phyloP scores from a whole-genome alignment of 2,888 invertebrate species.

The Mesochorus sp. region DNA sequence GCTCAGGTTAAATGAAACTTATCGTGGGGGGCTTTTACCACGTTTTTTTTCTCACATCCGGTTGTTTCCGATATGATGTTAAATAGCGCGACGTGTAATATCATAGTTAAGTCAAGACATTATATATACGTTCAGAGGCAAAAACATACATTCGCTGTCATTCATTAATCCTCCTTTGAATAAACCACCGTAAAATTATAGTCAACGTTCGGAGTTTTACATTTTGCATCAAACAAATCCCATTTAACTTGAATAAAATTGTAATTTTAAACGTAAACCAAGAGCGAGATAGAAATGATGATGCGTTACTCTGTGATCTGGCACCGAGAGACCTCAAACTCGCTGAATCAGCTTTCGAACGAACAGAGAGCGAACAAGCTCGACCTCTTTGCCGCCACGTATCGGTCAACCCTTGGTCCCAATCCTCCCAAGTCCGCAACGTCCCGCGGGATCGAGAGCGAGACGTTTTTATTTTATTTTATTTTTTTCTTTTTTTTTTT shows the following conservation, averaged over 20 bases:
- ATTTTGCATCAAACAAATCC: too few relatives aligned
- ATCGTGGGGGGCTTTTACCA: too few relatives aligned
- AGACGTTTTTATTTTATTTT: too few relatives aligned
- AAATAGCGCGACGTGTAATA: not conserved
- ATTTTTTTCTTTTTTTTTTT: too few relatives aligned
- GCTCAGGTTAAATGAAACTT: slow-evolving; percentile 65
- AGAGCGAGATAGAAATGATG: slow-evolving; percentile 31
- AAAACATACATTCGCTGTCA: too few relatives aligned
- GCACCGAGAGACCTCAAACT: slow-evolving; percentile 50
- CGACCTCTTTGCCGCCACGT: slow-evolving; percentile 24
- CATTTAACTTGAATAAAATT: too few relatives aligned
- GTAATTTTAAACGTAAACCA: too few relatives aligned
- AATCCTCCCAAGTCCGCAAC: slow-evolving; percentile 58
- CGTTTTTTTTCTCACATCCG: slow-evolving; percentile 1
- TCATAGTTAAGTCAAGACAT: not conserved
- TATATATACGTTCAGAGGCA: too few relatives aligned
- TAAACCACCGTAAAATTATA: too few relatives aligned
- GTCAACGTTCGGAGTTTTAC: too few relatives aligned
- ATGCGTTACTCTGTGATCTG: slow-evolving; percentile 39
- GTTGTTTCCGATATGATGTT: slow-evolving; percentile 4
- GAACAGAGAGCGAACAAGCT: slow-evolving; percentile 39
- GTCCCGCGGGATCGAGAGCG: slow-evolving; percentile 67
- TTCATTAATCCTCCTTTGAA: too few relatives aligned
- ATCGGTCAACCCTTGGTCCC: slow-evolving; percentile 48
- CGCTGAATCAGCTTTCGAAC: slow-evolving; percentile 60